Conservation (phyloP, 35 echinoderm and acorn worm species). For the Strongylocentrotus purpuratus region DNA sequence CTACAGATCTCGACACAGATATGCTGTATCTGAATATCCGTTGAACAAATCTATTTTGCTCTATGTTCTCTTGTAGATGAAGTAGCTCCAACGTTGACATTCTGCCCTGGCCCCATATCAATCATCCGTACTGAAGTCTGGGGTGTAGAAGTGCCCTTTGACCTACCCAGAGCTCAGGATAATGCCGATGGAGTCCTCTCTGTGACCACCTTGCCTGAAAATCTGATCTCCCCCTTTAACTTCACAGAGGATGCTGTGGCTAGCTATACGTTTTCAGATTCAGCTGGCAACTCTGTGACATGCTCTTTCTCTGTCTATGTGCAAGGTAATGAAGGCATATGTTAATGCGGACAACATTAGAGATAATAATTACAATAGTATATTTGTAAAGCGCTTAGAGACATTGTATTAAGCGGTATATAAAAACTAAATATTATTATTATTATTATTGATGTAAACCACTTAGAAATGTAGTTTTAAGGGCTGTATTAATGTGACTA, state of each 20-base stretch:
- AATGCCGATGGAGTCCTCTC: slow-evolving; percentile 57
- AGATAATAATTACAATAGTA: no score
- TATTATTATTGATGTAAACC: no score
- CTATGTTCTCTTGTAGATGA: neutral
- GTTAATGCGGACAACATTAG: neutral
- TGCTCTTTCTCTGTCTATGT: slow-evolving; percentile 70
- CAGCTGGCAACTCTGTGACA: slow-evolving; percentile 39
- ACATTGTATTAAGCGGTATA: no score
- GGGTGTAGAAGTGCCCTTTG: slow-evolving; percentile 51
- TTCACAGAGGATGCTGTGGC: slow-evolving; percentile 65
- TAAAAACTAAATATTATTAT: no score
- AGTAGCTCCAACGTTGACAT: slow-evolving; percentile 61
- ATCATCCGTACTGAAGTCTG: slow-evolving; percentile 35
- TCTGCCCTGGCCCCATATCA: slow-evolving; percentile 67
- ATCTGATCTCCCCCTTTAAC: slow-evolving; percentile 71
- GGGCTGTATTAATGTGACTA: no score
- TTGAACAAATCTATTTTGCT: neutral
- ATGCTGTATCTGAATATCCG: no score
- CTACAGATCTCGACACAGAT: no score
- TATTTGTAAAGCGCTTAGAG: no score
- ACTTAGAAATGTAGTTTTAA: no score
- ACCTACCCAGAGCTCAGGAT: slow-evolving; percentile 64
- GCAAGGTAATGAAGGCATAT: slow-evolving; percentile 54
- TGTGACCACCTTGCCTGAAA: slow-evolving; percentile 49
- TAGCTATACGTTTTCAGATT: slow-evolving; percentile 67